Evolutionary conservation across 2,113 vertebrate genomes (phyloP).

Genomic region (Physeter macrocephalus): DNA sequence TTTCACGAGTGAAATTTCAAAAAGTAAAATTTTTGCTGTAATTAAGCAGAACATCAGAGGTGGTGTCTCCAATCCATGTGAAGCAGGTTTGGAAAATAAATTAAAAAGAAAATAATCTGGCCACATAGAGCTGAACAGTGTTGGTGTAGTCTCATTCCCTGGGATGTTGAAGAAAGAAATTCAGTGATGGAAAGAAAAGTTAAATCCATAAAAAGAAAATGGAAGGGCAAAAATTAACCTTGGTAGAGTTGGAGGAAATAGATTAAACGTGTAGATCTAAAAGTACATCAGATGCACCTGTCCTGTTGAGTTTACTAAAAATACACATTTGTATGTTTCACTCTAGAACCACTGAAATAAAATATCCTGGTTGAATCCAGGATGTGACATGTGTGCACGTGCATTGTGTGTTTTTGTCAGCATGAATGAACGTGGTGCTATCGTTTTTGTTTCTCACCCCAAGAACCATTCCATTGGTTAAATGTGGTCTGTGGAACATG

Average conservation of each 20-base stretch:
- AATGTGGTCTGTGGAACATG: not conserved
- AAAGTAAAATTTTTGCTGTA: not conserved
- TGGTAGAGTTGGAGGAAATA: not conserved
- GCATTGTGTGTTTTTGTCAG: accelerated
- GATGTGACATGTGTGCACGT: accelerated
- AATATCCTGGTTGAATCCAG: not conserved
- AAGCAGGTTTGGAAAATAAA: not conserved
- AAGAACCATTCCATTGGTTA: not conserved
- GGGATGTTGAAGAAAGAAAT: not conserved
- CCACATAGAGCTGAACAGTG: not conserved
- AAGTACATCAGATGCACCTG: not conserved
- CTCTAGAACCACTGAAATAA: not conserved
- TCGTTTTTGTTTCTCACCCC: not conserved
- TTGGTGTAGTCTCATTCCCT: not conserved
- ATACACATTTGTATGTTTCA: not conserved
- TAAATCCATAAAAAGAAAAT: not conserved
- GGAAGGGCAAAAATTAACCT: not conserved
- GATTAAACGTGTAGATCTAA: not conserved
- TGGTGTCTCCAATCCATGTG: too few species aligned
- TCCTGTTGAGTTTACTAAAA: not conserved
- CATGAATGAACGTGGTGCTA: accelerated
- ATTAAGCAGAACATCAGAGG: not conserved
- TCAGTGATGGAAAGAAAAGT: not conserved
- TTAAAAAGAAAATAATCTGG: not conserved
- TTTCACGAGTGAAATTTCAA: not conserved